Evolutionary conservation across 2,113 vertebrate genomes (phyloP).

Genomic region (Apistogramma diplotaenia): DNA sequence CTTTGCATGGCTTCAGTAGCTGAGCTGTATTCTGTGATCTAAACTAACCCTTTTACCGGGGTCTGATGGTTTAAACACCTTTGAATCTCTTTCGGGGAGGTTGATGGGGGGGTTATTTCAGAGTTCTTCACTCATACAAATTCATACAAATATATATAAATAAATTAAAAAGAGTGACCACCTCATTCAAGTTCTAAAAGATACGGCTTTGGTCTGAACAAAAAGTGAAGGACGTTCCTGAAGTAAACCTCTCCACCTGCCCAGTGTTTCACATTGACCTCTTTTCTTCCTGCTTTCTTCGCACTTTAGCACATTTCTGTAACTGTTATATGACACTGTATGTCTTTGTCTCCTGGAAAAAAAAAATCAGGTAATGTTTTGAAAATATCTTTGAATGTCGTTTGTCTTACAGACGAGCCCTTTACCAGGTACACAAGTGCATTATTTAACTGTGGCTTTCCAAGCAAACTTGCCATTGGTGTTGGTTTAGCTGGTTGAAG

Average conservation of each 20-base stretch:
- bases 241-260: constrained; percentile 60
- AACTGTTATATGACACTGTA: constrained; percentile 19
- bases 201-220: background rate
- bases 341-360: constrained; percentile 6
- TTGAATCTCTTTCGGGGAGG: constrained; percentile 42
- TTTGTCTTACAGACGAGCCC: constrained; percentile 64
- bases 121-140: constrained; percentile 22
- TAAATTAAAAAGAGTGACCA: background rate
- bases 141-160: background rate
- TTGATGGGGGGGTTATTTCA: constrained; percentile 68
- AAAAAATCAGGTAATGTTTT: constrained; percentile 51
- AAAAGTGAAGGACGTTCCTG: constrained; percentile 44
- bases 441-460: constrained; percentile 52
- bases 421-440: constrained; percentile 64
- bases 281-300: constrained; percentile 42
- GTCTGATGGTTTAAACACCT: constrained; percentile 20
- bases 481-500: constrained; percentile 39
- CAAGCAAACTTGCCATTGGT: constrained; percentile 21
- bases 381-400: constrained; percentile 37
- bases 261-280: constrained; percentile 53
- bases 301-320: constrained; percentile 39
- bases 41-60: constrained; percentile 50
- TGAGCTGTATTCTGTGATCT: constrained; percentile 70
- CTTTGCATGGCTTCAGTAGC: constrained; percentile 79
- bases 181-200: no score